Percentiles rank a stretch among this genome's conserved stretches.
phyloP scores from a whole-genome alignment of 2,888 invertebrate genomes.

The Sycophila texana region DNA sequence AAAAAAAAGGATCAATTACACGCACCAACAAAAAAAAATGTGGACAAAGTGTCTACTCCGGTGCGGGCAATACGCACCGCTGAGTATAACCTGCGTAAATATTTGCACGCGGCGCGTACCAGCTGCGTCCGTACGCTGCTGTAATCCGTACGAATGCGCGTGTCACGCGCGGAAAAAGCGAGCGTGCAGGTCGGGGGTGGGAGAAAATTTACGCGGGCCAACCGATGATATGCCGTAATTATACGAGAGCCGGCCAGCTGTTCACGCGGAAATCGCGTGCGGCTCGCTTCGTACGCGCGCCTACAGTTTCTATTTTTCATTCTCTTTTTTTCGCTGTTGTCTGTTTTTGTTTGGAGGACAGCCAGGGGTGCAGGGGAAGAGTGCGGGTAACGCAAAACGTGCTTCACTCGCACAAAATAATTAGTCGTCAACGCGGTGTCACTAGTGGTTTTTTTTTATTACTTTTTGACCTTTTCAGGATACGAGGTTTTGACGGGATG shows the following conservation, averaged over 20 bases:
- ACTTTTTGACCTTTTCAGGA: not conserved
- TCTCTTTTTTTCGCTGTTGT: not conserved
- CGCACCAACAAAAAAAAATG: no score
- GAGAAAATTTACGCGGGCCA: slow-evolving; percentile 37
- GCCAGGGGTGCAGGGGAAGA: not conserved
- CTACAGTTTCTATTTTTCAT: slow-evolving; percentile 13
- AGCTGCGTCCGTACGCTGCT: slow-evolving; percentile 31
- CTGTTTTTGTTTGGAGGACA: slow-evolving; percentile 4
- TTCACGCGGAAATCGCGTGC: slow-evolving; percentile 37
- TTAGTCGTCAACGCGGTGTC: not conserved
- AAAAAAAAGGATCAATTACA: no score
- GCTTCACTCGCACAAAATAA: slow-evolving; percentile 16
- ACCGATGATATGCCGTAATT: slow-evolving; percentile 39
- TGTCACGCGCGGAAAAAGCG: not conserved
- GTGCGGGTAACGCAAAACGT: not conserved
- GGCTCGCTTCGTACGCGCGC: no score
- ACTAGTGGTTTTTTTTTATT: not conserved
- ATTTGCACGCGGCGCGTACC: slow-evolving; percentile 24
- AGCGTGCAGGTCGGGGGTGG: slow-evolving; percentile 6
- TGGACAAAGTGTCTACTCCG: no score
- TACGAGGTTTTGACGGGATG: no score
- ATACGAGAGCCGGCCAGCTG: slow-evolving; percentile 29
- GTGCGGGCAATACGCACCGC: no score
- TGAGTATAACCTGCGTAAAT: slow-evolving; percentile 19
- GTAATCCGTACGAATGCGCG: not conserved